Percentiles rank a stretch among this genome's conserved stretches.
phyloP scores from a whole-genome alignment of 92 coral and sea anemone genomes.

The Scolanthus callimorphus region DNA sequence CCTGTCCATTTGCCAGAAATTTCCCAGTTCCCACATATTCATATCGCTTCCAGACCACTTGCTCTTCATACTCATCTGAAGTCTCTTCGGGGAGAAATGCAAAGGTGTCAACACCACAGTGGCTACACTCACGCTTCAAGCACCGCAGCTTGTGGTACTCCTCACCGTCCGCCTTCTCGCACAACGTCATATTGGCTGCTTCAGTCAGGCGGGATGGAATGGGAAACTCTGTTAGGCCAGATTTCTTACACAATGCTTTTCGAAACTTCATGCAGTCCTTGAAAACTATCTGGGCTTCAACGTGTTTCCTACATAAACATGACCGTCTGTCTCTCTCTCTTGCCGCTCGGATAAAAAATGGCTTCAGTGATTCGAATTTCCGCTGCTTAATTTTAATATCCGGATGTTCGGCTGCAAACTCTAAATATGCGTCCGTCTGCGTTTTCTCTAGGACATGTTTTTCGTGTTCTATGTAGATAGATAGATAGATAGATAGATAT shows the following conservation, averaged over 20 bases:
- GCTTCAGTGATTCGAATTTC: neutral
- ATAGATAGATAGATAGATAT: too few species aligned
- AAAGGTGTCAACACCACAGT: slow-evolving; percentile 40
- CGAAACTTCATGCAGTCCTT: neutral
- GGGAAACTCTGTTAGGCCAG: neutral
- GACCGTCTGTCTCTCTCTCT: too few species aligned
- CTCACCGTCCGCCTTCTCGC: slow-evolving; percentile 18
- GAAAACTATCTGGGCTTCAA: neutral
- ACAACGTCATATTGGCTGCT: slow-evolving; percentile 8
- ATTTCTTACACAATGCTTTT: neutral
- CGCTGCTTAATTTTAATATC: neutral
- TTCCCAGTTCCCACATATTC: slow-evolving; percentile 43
- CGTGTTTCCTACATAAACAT: too few species aligned
- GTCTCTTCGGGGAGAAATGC: slow-evolving; percentile 42
- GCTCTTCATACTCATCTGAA: slow-evolving; percentile 3
- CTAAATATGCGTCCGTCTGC: neutral
- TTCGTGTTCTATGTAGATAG: neutral
- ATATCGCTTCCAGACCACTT: slow-evolving; percentile 28
- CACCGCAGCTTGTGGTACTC: slow-evolving; percentile 34
- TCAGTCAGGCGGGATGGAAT: neutral
- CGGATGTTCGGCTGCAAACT: neutral
- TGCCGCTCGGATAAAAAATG: neutral
- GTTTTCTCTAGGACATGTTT: neutral
- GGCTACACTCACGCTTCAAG: slow-evolving; percentile 38
- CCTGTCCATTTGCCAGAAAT: slow-evolving; percentile 42